Percentiles rank a stretch among this genome's conserved stretches.
Evolutionary conservation across 2,113 vertebrate genomes (phyloP).

Genomic region (Sinosuthora webbiana): DNA sequence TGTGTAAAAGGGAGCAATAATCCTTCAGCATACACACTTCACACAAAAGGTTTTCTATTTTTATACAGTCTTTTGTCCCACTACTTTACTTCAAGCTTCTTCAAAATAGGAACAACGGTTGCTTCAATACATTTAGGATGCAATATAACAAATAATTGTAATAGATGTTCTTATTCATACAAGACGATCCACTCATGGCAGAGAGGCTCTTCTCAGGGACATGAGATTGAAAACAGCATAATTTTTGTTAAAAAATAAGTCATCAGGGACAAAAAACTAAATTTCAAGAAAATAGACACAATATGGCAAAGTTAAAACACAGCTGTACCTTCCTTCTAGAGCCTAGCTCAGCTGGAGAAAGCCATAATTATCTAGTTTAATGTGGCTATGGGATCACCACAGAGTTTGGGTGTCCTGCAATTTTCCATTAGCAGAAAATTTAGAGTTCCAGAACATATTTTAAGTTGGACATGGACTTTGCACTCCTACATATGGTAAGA

Average conservation of each 20-base stretch:
- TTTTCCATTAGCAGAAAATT: conserved; percentile 8
- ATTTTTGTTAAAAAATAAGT: not conserved
- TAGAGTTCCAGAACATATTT: conserved; percentile 1
- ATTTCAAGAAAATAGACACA: not conserved
- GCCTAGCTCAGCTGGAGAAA: not conserved
- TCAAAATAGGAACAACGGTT: not conserved
- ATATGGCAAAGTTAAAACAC: not conserved
- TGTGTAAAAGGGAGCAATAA: not conserved
- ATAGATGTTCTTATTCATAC: not conserved
- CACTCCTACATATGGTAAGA: not conserved
- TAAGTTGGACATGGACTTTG: not conserved
- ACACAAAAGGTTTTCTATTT: not conserved
- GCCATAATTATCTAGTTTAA: not conserved
- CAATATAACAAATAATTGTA: not conserved
- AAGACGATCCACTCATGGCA: not conserved
- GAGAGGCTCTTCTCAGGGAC: not conserved
- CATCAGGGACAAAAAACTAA: not conserved
- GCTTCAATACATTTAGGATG: not conserved
- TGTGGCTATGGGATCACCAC: not conserved
- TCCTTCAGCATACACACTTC: not conserved
- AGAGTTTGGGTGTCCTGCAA: not conserved
- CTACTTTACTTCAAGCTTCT: not conserved
- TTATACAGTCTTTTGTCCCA: not conserved
- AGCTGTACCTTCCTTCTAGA: not conserved
- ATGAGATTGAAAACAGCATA: not conserved